Percentiles rank a stretch among this genome's conserved stretches.
Evolutionary conservation across 2,888 invertebrate genomes (phyloP).

Genomic region (Spilarctia lutea): DNA sequence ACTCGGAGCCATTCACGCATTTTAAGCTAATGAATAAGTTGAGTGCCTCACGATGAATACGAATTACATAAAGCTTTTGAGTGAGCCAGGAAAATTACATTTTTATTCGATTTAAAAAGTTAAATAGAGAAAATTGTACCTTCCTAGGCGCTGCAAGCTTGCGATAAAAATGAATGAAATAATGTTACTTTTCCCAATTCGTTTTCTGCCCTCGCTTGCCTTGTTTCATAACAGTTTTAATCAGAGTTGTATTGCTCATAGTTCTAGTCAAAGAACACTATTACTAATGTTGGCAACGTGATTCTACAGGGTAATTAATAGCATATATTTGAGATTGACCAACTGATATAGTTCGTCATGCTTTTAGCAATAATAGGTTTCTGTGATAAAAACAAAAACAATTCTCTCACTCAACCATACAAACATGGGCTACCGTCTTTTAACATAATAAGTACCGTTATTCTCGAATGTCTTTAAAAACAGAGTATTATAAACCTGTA

Average conservation of each 20-base stretch:
- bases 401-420: too few species aligned
- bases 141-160: conserved; percentile 1
- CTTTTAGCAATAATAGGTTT: too few species aligned
- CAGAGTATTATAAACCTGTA: too few species aligned
- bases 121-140: conserved; percentile 41
- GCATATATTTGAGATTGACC: not conserved
- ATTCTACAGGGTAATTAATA: not conserved
- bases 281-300: not conserved
- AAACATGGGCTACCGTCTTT: too few species aligned
- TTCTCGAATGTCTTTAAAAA: too few species aligned
- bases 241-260: not conserved
- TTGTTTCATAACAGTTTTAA: not conserved
- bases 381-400: too few species aligned
- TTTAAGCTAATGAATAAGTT: conserved; percentile 68
- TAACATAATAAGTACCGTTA: too few species aligned
- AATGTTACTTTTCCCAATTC: not conserved
- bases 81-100: conserved; percentile 69
- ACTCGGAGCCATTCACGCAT: conserved; percentile 62
- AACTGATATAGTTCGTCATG: too few species aligned
- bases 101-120: conserved; percentile 71
- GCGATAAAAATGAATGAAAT: not conserved
- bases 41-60: conserved; percentile 67
- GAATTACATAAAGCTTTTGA: conserved; percentile 70
- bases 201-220: not conserved
- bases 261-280: not conserved